These are phyloP conservation scores for Noctua janthina DNA, from an alignment of 2,888 invertebrate species.

Conservation along the genomic window DNA sequence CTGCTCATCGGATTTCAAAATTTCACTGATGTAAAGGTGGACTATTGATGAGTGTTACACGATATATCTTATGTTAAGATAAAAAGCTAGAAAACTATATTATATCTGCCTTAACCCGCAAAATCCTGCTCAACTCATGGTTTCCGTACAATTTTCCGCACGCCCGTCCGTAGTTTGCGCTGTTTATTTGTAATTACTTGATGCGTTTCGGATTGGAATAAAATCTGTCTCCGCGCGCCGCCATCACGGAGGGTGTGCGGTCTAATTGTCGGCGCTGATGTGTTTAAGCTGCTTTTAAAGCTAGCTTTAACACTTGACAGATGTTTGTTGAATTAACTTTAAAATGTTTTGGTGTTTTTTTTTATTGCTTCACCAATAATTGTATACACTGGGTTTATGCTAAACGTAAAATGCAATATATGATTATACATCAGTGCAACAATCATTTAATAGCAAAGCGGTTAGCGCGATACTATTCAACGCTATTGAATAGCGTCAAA, in stretches of 20 bases:
- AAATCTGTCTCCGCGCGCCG: conserved; percentile 79
- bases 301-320: conserved; percentile 2
- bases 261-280: conserved; percentile 51
- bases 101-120: neutral
- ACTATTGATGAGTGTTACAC: neutral
- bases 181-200: conserved; percentile 88
- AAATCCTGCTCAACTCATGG: conserved; percentile 55
- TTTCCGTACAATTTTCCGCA: conserved; percentile 74
- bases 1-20: neutral
- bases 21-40: neutral
- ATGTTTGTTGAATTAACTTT: neutral
- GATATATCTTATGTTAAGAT: neutral
- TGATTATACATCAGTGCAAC: neutral
- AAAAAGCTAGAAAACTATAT: neutral
- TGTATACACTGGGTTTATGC: neutral
- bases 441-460: neutral
- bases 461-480: no score
- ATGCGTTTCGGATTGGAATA: conserved; percentile 87
- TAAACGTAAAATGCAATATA: neutral
- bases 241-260: conserved; percentile 50
- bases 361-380: neutral
- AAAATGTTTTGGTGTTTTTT: neutral
- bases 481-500: no score
- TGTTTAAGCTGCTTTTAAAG: conserved; percentile 19
- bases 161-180: conserved; percentile 75